These are phyloP conservation scores for Strix uralensis DNA, from an alignment of 2,113 vertebrate species.

Conservation along the genomic window DNA sequence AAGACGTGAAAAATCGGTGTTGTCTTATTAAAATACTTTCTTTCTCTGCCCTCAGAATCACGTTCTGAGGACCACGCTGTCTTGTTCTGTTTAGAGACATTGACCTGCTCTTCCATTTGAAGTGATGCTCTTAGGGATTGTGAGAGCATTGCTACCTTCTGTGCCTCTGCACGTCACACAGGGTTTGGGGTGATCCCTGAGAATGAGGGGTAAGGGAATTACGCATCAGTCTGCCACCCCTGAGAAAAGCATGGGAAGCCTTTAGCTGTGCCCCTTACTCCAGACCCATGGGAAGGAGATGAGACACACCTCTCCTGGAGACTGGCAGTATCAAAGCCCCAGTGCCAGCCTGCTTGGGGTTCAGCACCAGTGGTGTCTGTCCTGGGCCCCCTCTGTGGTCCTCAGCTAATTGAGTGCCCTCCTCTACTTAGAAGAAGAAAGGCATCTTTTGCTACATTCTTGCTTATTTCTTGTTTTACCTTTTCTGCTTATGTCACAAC, in stretches of 20 bases:
- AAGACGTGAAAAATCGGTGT: neutral
- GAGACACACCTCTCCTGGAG: neutral
- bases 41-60: neutral
- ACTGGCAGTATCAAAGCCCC: fast-evolving
- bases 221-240: neutral
- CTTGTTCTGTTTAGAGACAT: neutral
- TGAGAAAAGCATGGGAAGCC: neutral
- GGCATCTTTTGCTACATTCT: neutral
- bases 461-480: neutral
- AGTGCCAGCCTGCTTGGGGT: neutral
- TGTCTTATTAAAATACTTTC: neutral
- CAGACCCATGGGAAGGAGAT: fast-evolving
- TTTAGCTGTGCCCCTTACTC: neutral
- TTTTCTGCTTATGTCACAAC: neutral
- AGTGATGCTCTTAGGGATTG: neutral
- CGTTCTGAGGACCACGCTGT: neutral
- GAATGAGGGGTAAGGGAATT: neutral
- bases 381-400: neutral
- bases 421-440: neutral
- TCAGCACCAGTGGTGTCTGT: fast-evolving
- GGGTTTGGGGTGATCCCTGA: neutral
- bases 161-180: neutral
- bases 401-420: neutral
- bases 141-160: neutral
- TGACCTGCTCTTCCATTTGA: neutral